A percentile compares a stretch with the other conserved stretches of the same genome.
Evolutionary conservation across 2,113 vertebrate genomes (phyloP).

Genomic region (Tachuris rubrigastra): DNA sequence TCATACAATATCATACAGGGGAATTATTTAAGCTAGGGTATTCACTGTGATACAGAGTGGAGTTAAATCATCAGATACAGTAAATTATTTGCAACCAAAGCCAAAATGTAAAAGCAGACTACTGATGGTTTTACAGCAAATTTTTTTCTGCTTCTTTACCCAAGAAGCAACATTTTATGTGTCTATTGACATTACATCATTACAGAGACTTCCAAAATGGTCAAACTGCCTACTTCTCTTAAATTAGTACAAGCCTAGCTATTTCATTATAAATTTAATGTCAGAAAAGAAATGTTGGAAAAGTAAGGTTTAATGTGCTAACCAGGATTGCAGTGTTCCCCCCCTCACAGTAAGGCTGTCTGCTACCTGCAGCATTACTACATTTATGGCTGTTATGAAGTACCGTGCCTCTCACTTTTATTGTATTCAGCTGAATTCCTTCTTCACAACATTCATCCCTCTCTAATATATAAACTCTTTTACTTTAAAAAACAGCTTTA

Average conservation of each 20-base stretch:
- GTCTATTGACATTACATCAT: background rate
- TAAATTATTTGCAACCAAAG: background rate
- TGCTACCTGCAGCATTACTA: background rate
- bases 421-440: background rate
- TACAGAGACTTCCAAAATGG: background rate
- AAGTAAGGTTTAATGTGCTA: background rate
- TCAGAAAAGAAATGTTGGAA: background rate
- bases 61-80: background rate
- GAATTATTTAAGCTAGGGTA: background rate
- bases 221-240: background rate
- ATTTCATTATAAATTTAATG: background rate
- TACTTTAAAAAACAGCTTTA: background rate
- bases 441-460: background rate
- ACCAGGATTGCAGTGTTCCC: background rate
- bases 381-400: background rate
- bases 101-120: background rate
- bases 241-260: background rate
- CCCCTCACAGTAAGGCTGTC: background rate
- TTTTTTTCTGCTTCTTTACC: background rate
- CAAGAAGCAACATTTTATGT: background rate
- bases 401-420: background rate
- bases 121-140: background rate
- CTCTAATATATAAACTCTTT: background rate
- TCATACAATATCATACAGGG: background rate
- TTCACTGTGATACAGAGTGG: background rate